Conservation (phyloP, 2,888 invertebrate species). For the Iphiclides podalirius region DNA sequence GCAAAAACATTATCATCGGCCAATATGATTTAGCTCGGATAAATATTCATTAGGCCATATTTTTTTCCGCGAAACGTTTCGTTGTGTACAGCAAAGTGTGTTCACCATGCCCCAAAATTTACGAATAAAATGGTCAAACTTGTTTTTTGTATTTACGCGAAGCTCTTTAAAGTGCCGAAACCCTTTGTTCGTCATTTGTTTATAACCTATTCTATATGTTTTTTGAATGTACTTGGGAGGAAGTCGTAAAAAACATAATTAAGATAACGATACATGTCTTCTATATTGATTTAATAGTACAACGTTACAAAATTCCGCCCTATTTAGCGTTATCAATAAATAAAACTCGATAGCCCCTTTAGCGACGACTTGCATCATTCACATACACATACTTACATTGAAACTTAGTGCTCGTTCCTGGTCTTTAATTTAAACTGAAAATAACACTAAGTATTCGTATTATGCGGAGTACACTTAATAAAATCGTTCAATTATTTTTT, state of each 20-base stretch:
- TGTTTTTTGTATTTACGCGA: conserved; percentile 10
- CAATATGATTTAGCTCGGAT: no score
- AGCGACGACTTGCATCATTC: conserved; percentile 5
- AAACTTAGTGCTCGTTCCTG: no score
- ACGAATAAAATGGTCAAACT: conserved; percentile 9
- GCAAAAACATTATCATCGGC: no score
- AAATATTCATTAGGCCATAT: conserved; percentile 14
- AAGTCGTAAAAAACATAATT: conserved; percentile 25
- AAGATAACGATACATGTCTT: conserved; percentile 23
- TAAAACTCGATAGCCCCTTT: conserved; percentile 13
- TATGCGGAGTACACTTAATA: no score
- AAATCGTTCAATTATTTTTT: no score
- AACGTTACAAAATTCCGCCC: conserved; percentile 16
- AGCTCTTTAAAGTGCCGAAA: conserved; percentile 1
- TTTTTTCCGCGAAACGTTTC: conserved; percentile 9
- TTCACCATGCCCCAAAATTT: conserved; percentile 1
- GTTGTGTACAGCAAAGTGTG: conserved; percentile 4
- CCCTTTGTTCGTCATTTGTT: conserved; percentile 11
- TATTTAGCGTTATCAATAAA: conserved; percentile 22
- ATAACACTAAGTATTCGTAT: no score
- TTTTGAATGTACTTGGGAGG: conserved; percentile 15
- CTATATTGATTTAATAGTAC: conserved; percentile 22
- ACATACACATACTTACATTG: no score
- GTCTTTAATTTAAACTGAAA: no score
- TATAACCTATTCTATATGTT: conserved; percentile 1